Conservation (phyloP, 2,113 vertebrate species). For the Heliornis fulica region DNA sequence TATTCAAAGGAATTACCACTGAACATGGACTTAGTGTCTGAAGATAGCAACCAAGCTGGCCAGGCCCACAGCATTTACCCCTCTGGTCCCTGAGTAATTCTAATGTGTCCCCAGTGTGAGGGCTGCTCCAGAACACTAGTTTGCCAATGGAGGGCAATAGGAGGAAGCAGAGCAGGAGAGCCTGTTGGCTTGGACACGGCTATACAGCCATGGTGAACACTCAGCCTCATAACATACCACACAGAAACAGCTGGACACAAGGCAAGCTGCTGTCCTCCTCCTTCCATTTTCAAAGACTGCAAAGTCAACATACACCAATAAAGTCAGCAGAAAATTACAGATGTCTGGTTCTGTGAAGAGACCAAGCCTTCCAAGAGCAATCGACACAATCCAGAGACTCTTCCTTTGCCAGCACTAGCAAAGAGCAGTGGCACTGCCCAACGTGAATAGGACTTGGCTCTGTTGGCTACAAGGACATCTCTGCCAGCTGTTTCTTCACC, state of each 20-base stretch:
- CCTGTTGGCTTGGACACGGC: not conserved
- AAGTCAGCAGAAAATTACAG: not conserved
- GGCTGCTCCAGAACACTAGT: not conserved
- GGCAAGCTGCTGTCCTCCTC: not conserved
- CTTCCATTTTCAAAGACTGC: not conserved
- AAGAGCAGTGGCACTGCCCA: not conserved
- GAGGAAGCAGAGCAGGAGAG: not conserved
- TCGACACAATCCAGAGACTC: not conserved
- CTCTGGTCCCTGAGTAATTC: not conserved
- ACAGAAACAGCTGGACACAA: accelerated
- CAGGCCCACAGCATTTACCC: not conserved
- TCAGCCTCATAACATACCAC: accelerated
- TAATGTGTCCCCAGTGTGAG: not conserved
- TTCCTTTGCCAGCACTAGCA: not conserved
- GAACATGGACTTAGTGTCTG: not conserved
- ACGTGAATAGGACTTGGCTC: accelerated
- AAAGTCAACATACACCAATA: not conserved
- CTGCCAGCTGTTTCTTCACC: not conserved
- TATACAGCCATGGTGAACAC: too few relatives aligned
- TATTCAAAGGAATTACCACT: not conserved
- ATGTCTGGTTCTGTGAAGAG: not conserved
- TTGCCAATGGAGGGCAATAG: accelerated
- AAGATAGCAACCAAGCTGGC: not conserved
- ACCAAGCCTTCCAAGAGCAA: accelerated
- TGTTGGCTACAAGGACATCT: accelerated